Evolutionary conservation across 2,113 vertebrate species (phyloP).

Genomic region (Sphaerodactylus townsendi): DNA sequence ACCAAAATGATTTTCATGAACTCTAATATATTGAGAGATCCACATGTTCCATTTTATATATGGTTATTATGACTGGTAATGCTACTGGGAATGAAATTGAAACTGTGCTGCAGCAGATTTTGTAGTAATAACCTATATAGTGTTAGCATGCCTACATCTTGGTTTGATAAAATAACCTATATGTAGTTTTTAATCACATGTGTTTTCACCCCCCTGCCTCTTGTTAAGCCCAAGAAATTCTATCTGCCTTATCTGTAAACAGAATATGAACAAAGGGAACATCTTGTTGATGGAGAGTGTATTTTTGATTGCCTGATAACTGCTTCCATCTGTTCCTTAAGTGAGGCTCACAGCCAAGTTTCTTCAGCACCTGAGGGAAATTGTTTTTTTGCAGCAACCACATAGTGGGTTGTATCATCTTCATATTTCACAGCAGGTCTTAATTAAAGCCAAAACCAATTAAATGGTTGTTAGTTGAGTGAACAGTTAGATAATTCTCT

Average conservation of each 20-base stretch:
- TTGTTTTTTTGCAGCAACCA: conserved; percentile 35
- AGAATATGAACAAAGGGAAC: neutral
- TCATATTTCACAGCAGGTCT: conserved; percentile 31
- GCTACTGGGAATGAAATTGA: too few relatives aligned
- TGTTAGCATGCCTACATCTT: conserved; percentile 4
- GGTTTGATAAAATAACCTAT: neutral
- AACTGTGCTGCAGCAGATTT: neutral
- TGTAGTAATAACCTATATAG: neutral
- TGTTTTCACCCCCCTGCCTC: neutral
- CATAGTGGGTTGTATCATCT: conserved; percentile 9
- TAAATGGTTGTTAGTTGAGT: conserved; percentile 6
- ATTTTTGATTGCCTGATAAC: neutral
- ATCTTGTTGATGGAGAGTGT: neutral
- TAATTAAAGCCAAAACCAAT: conserved; percentile 34
- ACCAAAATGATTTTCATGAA: too few relatives aligned
- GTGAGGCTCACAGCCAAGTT: neutral
- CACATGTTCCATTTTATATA: too few relatives aligned
- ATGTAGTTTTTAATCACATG: neutral
- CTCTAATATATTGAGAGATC: too few relatives aligned
- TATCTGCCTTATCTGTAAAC: neutral
- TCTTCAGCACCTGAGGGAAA: conserved; percentile 31
- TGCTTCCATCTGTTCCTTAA: conserved; percentile 25
- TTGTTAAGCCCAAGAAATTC: neutral
- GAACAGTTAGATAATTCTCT: neutral
- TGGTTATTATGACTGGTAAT: too few relatives aligned